Conservation (phyloP, 2,113 vertebrate genomes). For the Podiceps cristatus region DNA sequence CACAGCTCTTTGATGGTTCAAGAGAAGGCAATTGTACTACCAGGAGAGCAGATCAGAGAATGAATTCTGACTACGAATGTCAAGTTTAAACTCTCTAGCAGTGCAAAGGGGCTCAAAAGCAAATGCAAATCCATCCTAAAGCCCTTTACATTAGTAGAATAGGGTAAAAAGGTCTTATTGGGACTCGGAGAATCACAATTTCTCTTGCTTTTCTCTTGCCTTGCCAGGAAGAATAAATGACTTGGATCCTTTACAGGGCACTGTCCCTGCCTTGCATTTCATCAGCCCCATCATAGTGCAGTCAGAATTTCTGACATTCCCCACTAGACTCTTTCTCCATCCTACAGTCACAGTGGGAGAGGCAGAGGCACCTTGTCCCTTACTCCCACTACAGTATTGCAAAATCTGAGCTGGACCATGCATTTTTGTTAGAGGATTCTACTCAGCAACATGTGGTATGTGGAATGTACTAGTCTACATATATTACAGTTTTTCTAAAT, state of each 20-base stretch:
- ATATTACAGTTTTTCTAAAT: not conserved
- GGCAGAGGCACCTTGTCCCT: not conserved
- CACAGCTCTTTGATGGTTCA: not conserved
- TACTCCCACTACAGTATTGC: not conserved
- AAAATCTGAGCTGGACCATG: not conserved
- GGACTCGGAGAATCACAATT: not conserved
- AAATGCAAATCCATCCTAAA: not conserved
- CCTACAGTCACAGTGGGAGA: not conserved
- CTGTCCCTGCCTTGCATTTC: not conserved
- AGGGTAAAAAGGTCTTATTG: not conserved
- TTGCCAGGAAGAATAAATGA: not conserved
- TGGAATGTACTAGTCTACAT: not conserved
- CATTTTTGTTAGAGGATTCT: not conserved
- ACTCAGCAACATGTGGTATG: not conserved
- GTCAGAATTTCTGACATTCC: not conserved
- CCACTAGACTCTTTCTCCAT: not conserved
- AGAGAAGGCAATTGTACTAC: not conserved
- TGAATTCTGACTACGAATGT: not conserved
- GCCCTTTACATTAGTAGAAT: not conserved
- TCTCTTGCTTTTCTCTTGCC: not conserved
- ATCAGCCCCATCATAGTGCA: not conserved
- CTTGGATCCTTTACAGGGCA: not conserved
- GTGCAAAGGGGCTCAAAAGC: not conserved
- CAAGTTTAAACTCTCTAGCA: conserved; percentile 5
- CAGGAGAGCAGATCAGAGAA: not conserved